Evolutionary conservation across 2,797 vertebrate species (phyloP), one percentile per base, ranked within the genome.

Genomic region (Heteromormyrus szaboi): DNA sequence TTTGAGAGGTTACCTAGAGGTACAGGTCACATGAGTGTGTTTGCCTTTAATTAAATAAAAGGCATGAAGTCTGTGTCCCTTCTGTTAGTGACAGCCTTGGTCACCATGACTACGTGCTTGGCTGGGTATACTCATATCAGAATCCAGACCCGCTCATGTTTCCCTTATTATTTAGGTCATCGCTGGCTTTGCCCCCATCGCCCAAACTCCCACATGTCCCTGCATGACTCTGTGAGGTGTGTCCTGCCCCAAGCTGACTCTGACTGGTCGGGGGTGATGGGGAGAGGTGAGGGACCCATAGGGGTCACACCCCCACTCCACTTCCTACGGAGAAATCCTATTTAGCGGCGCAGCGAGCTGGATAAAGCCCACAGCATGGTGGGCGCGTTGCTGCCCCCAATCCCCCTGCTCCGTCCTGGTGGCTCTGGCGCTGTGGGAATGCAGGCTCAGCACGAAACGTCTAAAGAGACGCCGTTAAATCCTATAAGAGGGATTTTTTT

Each of bases 381-480:
- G 92, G 93, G 94, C 89, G 89, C 88, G 90, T 91, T 93, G 90
- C 91, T 93, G 94, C 94, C 93, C 95, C 17, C 53, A 0, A 6
- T 19, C 53, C 53, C 3, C 53, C 53, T 19, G 2, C 53, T 19
- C 4, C 92, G 92, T 91, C 93, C 91, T 92, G 91, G 50, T 88
- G 91, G 91, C 79, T 59, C 90, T 90, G 90, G 89, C 92, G 91
- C 91, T 89, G 62, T 86, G 92, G 91, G 92, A 90, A 91, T 87
- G 88, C 88, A 89, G 89, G 92, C 92, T 92, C 91, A 89, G 92
- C 92, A 93, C 91, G 92, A 93, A 92, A 93, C 92, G 94, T 93
- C 93, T 92, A 93, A 90, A 91, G 91, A 92, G 92, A 90, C 90
- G 88, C 88, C 56, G 87, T 92, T 94, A 94, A 95, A 95, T 95